A percentile compares a stretch with the other conserved stretches of the same genome.
These are phyloP conservation scores for Gadus macrocephalus DNA, from an alignment of 2,113 vertebrate genomes.

Conservation along the genomic window DNA sequence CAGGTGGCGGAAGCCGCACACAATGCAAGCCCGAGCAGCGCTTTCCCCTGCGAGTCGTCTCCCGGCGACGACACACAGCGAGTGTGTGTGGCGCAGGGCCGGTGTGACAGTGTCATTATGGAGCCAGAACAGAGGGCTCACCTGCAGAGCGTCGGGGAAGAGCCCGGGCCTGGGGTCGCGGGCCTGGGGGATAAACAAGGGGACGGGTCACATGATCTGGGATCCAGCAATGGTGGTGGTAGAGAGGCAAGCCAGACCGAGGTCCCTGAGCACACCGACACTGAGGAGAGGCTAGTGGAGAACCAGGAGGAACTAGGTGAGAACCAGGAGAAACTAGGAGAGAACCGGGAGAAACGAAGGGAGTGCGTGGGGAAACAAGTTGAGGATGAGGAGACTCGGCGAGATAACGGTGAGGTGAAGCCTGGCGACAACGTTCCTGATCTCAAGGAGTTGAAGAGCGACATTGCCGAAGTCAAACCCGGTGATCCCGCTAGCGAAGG, in stretches of 20 bases:
- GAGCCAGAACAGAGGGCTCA: constrained; percentile 42
- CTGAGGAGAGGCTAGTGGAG: background rate
- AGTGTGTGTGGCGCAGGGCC: constrained; percentile 38
- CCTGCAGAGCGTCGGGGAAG: constrained; percentile 27
- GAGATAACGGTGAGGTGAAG: background rate
- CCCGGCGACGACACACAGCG: constrained; percentile 38
- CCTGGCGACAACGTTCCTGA: too few species aligned
- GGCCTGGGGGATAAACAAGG: constrained; percentile 9
- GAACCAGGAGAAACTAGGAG: too few species aligned
- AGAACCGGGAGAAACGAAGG: background rate
- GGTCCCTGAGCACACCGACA: constrained; percentile 21
- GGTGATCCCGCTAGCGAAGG: constrained; percentile 18
- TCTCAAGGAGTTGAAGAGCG: constrained; percentile 12
- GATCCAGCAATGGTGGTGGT: constrained; percentile 21
- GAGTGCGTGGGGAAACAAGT: background rate
- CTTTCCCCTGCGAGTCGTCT: constrained; percentile 50
- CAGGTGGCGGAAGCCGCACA: constrained; percentile 3
- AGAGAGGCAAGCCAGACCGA: constrained; percentile 18
- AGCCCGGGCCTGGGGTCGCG: constrained; percentile 15
- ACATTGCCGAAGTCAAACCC: constrained; percentile 3
- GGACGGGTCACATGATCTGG: constrained; percentile 30
- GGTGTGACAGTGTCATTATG: constrained; percentile 19
- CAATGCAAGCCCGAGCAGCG: constrained; percentile 39
- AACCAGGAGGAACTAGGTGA: too few species aligned
- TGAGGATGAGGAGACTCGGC: background rate